phyloP scores from a whole-genome alignment of 2,888 invertebrate species.

The Tenthredo scrophulariae region DNA sequence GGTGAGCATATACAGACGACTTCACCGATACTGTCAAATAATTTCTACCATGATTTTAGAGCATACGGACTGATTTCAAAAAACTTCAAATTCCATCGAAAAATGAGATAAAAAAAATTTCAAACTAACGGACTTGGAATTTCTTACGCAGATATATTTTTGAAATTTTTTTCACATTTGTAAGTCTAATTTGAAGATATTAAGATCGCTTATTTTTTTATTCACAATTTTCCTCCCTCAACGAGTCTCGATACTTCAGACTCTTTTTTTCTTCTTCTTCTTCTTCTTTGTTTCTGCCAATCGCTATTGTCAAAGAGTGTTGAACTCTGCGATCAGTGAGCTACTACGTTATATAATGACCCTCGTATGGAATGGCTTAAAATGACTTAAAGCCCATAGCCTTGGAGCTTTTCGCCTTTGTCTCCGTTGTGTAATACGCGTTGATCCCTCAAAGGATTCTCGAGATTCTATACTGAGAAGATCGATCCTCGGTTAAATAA shows the following conservation, averaged over 20 bases:
- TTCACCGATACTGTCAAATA: not conserved
- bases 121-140: no score
- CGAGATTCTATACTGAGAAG: slow-evolving; percentile 15
- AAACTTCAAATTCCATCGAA: no score
- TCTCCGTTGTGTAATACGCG: not conserved
- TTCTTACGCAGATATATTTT: no score
- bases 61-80: no score
- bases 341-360: not conserved
- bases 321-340: not conserved
- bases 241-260: not conserved
- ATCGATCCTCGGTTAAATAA: slow-evolving; percentile 6
- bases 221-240: not conserved
- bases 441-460: slow-evolving; percentile 49
- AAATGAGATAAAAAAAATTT: no score
- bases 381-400: slow-evolving; percentile 6
- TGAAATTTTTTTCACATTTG: no score
- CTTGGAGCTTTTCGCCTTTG: slow-evolving; percentile 4
- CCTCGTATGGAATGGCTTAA: slow-evolving; percentile 12
- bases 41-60: no score
- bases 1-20: not conserved
- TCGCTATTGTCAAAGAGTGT: not conserved
- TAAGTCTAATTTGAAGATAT: no score
- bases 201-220: no score
- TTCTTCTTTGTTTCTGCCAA: not conserved
- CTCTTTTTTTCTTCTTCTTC: not conserved